Evolutionary conservation across 2,797 vertebrate species (phyloP).

Genomic region (Acomys russatus): DNA sequence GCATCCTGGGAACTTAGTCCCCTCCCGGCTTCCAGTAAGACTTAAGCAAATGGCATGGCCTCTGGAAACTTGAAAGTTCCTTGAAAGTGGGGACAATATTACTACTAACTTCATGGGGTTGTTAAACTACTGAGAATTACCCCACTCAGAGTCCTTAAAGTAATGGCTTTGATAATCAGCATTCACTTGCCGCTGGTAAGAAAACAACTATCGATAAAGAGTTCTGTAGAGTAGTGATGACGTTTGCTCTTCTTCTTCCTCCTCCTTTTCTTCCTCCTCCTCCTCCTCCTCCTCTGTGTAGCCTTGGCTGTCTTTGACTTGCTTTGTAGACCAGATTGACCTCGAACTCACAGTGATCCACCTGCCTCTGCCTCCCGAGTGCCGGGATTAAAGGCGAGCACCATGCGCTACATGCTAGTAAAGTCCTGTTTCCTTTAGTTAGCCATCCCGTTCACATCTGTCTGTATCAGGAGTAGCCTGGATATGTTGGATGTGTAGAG

Average conservation of each 20-base stretch:
- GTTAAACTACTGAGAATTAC: slow-evolving; percentile 20
- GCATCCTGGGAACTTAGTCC: background rate
- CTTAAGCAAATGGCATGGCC: background rate
- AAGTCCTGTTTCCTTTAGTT: background rate
- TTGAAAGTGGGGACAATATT: background rate
- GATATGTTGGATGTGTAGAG: background rate
- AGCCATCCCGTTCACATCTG: background rate
- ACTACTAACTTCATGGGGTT: background rate
- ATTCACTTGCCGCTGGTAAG: background rate
- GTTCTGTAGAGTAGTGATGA: background rate
- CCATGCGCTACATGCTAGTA: background rate
- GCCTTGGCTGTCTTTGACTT: too few relatives aligned
- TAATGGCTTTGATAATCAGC: background rate
- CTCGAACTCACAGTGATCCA: too few relatives aligned
- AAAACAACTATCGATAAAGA: background rate
- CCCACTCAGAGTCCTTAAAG: background rate
- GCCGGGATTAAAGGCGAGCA: too few relatives aligned
- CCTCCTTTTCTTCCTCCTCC: too few relatives aligned
- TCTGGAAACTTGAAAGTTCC: slow-evolving; percentile 15
- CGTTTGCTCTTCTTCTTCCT: too few relatives aligned
- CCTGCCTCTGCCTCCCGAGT: too few relatives aligned
- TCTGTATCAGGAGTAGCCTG: background rate
- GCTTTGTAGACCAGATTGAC: too few relatives aligned
- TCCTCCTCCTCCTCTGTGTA: too few relatives aligned
- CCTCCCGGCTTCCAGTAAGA: background rate